Percentiles rank a stretch among this genome's conserved stretches.
These are phyloP conservation scores for Chunga burmeisteri DNA, from an alignment of 2,113 vertebrate species.

Conservation along the genomic window DNA sequence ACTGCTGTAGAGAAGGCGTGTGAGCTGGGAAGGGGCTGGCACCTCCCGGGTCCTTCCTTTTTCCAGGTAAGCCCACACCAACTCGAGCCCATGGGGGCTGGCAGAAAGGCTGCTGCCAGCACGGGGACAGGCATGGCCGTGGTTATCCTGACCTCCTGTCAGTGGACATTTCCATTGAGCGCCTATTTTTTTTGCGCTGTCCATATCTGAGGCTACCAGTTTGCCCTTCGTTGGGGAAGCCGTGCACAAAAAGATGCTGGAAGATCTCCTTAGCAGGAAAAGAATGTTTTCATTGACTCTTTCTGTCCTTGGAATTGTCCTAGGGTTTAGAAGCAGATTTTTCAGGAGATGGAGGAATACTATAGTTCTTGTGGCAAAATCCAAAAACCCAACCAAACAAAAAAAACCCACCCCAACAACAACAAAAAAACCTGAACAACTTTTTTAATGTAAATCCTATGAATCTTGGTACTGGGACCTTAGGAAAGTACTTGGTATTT, in stretches of 20 bases:
- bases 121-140: neutral
- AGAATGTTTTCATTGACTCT: neutral
- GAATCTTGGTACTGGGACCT: neutral
- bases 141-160: neutral
- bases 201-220: neutral
- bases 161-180: neutral
- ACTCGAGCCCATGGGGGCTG: neutral
- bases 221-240: neutral
- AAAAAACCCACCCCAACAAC: neutral
- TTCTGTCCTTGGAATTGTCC: neutral
- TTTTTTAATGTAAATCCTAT: neutral
- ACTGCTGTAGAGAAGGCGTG: too few relatives aligned
- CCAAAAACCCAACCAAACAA: neutral
- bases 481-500: neutral
- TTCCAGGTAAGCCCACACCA: neutral
- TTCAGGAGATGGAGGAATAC: neutral
- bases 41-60: neutral
- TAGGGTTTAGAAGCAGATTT: neutral
- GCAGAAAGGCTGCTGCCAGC: neutral
- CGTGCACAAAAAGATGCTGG: neutral
- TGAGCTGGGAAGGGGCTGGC: neutral
- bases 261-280: neutral
- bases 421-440: neutral
- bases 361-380: neutral
- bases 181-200: fast-evolving